Evolutionary conservation across 2,888 invertebrate genomes (phyloP), one percentile per base, ranked within the genome.

Genomic region (Tuberolachnus salignus): DNA sequence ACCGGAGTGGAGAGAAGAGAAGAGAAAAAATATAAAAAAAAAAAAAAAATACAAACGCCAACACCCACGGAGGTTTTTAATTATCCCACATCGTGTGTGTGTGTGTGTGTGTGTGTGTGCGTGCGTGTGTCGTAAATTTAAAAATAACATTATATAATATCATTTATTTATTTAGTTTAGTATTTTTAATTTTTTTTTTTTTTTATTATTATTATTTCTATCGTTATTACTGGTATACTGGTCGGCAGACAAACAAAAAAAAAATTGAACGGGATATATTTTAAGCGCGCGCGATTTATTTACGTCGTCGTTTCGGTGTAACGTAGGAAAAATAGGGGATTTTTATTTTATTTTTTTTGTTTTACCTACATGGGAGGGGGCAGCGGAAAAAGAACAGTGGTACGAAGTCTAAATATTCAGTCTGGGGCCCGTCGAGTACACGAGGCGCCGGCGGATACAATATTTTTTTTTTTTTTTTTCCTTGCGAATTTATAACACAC

Each of bases 31-130:
- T 51, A 53, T 14, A 69, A 49, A 46, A 57, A 75, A 2, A 23
- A 19, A 71, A 23, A 55, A 55, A 63, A 26, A 66, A 34, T 34
- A 34, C 6, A 75, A 75, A 57, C 75, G 55, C 75, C 13, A 78
- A 78, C 78, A 78, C 78, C 78, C 78, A 78, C 78, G 57, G 78
- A 78, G 78, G 78, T 78, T 78, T 78, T 78, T 78, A 78, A 78
- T 78, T 78, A 78, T 78, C 78, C 78, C 78, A 59, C 78, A 69
- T 69, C 78, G 51, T 67, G 59, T 59, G n/a, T n/a, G n/a, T n/a
- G n/a, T n/a, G n/a, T n/a, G n/a, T n/a, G n/a, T n/a, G n/a, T n/a
- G n/a, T n/a, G n/a, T n/a, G n/a, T n/a, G n/a, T n/a, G n/a, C n/a
- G 34, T 6, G 34, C 34, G 34, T 6, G 6, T 34, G 78, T 78